These are phyloP conservation scores for Neoseiulus cucumeris DNA, from an alignment of 1,140 invertebrate genomes.

Conservation along the genomic window DNA sequence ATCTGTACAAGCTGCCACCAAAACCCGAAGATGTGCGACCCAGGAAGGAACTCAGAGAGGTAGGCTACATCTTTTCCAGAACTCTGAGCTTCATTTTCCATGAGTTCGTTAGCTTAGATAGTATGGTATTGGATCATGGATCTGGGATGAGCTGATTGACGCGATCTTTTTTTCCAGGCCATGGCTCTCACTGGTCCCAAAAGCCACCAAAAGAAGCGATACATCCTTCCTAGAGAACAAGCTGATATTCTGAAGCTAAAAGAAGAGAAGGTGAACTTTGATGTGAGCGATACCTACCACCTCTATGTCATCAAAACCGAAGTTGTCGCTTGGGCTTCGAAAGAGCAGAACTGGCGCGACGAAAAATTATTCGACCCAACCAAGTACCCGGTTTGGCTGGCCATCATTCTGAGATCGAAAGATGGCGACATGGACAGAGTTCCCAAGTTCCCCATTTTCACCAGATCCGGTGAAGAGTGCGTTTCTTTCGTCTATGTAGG, in stretches of 20 bases:
- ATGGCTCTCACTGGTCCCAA: too few relatives aligned
- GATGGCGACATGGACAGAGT: conserved; percentile 27
- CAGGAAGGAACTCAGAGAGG: conserved; percentile 29
- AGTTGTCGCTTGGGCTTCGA: not conserved
- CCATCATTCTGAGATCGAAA: not conserved
- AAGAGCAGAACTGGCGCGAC: not conserved
- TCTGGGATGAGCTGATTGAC: too few relatives aligned
- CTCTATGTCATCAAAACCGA: not conserved
- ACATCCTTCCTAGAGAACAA: not conserved
- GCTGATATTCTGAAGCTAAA: not conserved
- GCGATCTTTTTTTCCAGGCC: too few relatives aligned
- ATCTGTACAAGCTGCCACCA: conserved; percentile 24
- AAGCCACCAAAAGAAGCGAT: not conserved
- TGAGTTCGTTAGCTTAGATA: too few relatives aligned
- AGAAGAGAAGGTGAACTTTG: not conserved
- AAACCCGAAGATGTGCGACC: conserved; percentile 36
- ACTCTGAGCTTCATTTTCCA: too few relatives aligned
- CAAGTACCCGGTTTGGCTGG: not conserved
- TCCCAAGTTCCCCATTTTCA: conserved; percentile 90
- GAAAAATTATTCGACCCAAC: not conserved
- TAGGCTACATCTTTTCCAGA: not conserved
- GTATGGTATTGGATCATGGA: too few relatives aligned
- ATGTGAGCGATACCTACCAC: not conserved
- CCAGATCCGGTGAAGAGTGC: conserved; percentile 76
- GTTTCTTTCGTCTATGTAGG: not conserved